Base-by-base conservation (phyloP, 2,888 invertebrate genomes). In the Melanostoma scalare region DNA sequence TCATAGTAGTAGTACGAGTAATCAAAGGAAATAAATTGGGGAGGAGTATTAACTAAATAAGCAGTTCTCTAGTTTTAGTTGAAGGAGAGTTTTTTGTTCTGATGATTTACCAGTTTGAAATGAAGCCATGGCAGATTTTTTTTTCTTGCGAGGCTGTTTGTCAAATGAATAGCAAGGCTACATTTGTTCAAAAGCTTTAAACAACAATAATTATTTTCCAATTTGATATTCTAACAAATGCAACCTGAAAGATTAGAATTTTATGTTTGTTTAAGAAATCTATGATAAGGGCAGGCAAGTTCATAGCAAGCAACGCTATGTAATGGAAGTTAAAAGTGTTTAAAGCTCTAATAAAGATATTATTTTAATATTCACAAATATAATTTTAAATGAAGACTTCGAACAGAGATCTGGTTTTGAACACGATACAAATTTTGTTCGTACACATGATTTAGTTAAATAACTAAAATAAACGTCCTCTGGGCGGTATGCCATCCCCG, bases 271-370 rank as follows among this genome's bases (percentile, higher is more conserved):
- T 20, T 20, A 46, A 46, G 61, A 10, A 35, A 8, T 44, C 10
- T 10, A 8, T 46, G 8, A 3, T 44, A 1, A 60, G 8, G 33
- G 4, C 20, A 61, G 35, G 44, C 35, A 61, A 30, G 48, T 42
- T 6, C 30, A 61, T 6, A 10, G 35, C 30, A 53, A 56, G 40
- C n/a, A 36, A 61, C 46, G 61, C 46, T 61, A 35, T 36, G 35
- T 61, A 61, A 61, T 61, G 46, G 61, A 61, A 61, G 46, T 61
- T 36, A 35, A 31, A 20, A 40, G 36, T 35, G 8, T 44, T 5
- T 35, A 35, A 35, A 50, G 35, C 61, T 61, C 46, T 61, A 46
- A 46, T 35, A 46, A 6, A 5, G 8, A 36, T 20, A 9, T 10
- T 40, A 38, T 6, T 9, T 52, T 8, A 20, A 20, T 20, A 20